A percentile compares a stretch with the other conserved stretches of the same genome.
phyloP scores from a whole-genome alignment of 2,888 invertebrate species.

The Drosophila limbata region DNA sequence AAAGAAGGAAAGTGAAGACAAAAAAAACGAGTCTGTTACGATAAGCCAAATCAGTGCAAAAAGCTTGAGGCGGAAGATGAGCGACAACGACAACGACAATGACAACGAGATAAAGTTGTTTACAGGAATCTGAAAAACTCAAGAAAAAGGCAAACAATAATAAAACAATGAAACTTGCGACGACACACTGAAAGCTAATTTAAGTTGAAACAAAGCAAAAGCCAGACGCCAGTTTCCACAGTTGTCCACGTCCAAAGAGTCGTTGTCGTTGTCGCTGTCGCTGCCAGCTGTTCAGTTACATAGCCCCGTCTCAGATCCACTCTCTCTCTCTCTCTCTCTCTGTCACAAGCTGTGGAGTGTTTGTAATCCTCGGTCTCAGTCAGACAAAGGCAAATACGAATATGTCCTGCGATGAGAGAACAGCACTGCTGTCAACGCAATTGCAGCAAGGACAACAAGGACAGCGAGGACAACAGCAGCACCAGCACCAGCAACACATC shows the following conservation, averaged over 20 bases:
- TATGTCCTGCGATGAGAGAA: conserved; percentile 77
- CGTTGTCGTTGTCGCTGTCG: conserved; percentile 23
- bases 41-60: conserved; percentile 62
- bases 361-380: conserved; percentile 51
- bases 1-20: conserved; percentile 1
- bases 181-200: conserved; percentile 65
- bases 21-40: conserved; percentile 25
- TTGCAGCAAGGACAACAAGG: conserved; percentile 45
- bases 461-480: conserved; percentile 37
- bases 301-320: not conserved
- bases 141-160: conserved; percentile 67
- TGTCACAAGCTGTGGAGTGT: conserved; percentile 47
- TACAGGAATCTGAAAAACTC: conserved; percentile 71
- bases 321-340: not conserved
- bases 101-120: conserved; percentile 81
- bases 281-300: not conserved
- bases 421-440: conserved; percentile 67
- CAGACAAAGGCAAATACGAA: conserved; percentile 32
- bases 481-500: conserved; percentile 60
- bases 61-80: conserved; percentile 69
- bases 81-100: conserved; percentile 31
- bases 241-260: conserved; percentile 50
- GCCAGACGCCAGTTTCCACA: conserved; percentile 56
- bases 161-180: conserved; percentile 50
- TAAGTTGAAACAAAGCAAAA: conserved; percentile 69